Conservation (phyloP, 2,113 vertebrate genomes). For the Sapajus apella region DNA sequence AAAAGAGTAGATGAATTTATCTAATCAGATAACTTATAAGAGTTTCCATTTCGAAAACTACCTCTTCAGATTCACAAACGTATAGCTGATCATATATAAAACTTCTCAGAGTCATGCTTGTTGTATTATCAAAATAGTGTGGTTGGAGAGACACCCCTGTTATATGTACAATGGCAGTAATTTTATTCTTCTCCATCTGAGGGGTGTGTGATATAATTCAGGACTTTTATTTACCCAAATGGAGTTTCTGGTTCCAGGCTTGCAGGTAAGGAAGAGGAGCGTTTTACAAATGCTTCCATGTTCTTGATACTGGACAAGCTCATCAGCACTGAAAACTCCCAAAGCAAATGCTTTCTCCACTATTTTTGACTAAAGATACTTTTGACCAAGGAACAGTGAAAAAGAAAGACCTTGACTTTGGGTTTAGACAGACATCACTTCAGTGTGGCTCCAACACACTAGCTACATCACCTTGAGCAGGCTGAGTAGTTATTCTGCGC, state of each 20-base stretch:
- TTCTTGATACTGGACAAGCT: background rate
- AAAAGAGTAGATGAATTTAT: background rate
- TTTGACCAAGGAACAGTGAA: background rate
- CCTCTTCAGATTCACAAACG: background rate
- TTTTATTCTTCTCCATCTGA: background rate
- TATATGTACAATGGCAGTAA: background rate
- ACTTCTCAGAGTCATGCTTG: background rate
- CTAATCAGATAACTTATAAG: background rate
- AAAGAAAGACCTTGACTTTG: background rate
- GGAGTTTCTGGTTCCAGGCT: background rate
- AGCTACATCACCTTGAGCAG: background rate
- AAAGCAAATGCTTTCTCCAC: background rate
- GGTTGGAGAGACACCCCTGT: background rate
- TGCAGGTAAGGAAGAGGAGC: background rate
- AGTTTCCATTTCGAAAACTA: conserved; percentile 24
- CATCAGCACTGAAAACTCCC: background rate
- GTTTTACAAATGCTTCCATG: background rate
- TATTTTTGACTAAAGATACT: background rate
- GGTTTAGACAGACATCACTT: background rate
- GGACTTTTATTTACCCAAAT: background rate
- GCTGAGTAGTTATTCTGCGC: background rate
- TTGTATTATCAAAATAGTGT: background rate
- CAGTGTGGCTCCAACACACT: background rate
- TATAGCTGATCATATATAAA: background rate
- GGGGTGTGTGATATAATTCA: background rate